Evolutionary conservation across 2,888 invertebrate genomes (phyloP).

Genomic region (Drosophila cognata): DNA sequence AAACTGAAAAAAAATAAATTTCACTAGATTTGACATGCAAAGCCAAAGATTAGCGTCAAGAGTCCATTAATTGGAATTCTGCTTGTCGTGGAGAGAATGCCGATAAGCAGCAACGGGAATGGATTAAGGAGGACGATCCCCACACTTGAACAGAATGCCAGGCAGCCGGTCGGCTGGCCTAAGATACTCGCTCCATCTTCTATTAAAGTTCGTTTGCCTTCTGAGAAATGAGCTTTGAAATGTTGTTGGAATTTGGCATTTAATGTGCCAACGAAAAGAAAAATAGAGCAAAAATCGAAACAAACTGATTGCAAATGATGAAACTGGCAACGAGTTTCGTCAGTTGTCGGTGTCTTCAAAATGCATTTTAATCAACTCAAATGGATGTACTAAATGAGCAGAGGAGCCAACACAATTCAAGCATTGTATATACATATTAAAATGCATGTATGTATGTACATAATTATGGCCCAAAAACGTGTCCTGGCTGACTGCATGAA

Average conservation of each 20-base stretch:
- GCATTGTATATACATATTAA: neutral
- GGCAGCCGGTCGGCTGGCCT: neutral
- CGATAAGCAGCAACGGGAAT: neutral
- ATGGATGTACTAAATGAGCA: conserved; percentile 26
- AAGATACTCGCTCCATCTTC: neutral
- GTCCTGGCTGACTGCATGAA: conserved; percentile 46
- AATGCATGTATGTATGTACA: neutral
- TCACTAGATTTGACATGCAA: neutral
- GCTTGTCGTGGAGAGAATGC: neutral
- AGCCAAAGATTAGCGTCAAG: neutral
- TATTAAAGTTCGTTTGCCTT: neutral
- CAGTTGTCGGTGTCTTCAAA: conserved; percentile 1
- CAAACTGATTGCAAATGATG: conserved; percentile 8
- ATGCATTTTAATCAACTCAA: conserved; percentile 38
- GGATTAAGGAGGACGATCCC: neutral
- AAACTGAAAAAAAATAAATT: neutral
- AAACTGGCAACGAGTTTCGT: conserved; percentile 8
- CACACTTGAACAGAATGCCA: neutral
- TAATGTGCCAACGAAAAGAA: neutral
- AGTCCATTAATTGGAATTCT: neutral
- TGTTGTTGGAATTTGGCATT: neutral
- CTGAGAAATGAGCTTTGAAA: conserved; percentile 1
- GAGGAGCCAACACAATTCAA: conserved; percentile 8
- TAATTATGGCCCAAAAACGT: conserved; percentile 13
- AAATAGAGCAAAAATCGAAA: neutral